Percentiles rank a stretch among this genome's conserved stretches.
phyloP scores from a whole-genome alignment of 2,888 invertebrate species.

The Xylophagus ater region DNA sequence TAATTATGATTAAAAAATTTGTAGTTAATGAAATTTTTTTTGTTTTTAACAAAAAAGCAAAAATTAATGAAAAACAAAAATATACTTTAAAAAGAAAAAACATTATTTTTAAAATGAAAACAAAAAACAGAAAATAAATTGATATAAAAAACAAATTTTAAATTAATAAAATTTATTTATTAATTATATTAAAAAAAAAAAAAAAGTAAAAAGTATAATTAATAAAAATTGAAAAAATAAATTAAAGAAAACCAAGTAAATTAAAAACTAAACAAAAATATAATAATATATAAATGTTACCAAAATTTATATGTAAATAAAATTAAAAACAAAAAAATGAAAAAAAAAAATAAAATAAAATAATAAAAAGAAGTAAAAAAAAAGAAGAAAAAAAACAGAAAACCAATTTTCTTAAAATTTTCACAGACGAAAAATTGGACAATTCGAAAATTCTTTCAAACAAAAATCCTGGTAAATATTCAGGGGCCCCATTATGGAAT shows the following conservation, averaged over 20 bases:
- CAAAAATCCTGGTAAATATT: too few species aligned
- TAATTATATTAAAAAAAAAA: conserved; percentile 5
- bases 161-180: conserved; percentile 8
- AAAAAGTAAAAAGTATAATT: conserved; percentile 4
- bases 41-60: not conserved
- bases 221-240: conserved; percentile 6
- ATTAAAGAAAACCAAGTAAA: conserved; percentile 3
- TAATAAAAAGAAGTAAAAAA: not conserved
- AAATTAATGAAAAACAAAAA: not conserved
- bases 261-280: conserved; percentile 4
- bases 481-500: too few species aligned
- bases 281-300: conserved; percentile 12
- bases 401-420: too few species aligned
- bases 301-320: conserved; percentile 13
- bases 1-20: too few species aligned
- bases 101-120: not conserved
- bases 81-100: too few species aligned
- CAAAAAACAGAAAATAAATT: conserved; percentile 3
- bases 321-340: conserved; percentile 4
- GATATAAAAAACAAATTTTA: conserved; percentile 4
- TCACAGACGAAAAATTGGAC: too few species aligned
- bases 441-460: too few species aligned
- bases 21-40: too few species aligned
- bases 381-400: conserved; percentile 1
- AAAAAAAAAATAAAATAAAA: conserved; percentile 2